These are phyloP conservation scores for Chrysodeixis includens DNA, from an alignment of 2,888 invertebrate species.

Conservation along the genomic window DNA sequence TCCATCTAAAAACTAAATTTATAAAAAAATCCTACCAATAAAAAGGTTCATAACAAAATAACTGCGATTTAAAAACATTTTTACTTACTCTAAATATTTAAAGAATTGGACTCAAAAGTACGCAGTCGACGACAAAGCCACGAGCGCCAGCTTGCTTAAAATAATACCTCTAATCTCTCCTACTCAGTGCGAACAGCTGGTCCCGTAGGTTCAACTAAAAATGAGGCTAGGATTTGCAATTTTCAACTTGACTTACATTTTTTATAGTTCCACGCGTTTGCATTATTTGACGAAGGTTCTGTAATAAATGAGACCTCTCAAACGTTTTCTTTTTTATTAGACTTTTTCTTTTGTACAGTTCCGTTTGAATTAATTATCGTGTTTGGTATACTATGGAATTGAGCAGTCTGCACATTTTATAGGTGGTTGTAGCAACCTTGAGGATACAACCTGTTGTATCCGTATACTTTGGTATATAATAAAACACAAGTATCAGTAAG, in stretches of 20 bases:
- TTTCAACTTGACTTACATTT: slow-evolving; percentile 33
- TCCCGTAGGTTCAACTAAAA: slow-evolving; percentile 51
- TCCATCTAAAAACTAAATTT: neutral
- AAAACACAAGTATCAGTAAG: no score
- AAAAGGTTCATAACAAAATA: neutral
- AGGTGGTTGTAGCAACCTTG: no score
- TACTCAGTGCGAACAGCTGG: slow-evolving; percentile 60
- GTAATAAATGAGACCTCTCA: neutral
- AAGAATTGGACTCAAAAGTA: slow-evolving; percentile 39
- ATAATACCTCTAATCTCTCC: slow-evolving; percentile 69
- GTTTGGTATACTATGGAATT: no score
- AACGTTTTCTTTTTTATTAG: neutral
- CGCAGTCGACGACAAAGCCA: slow-evolving; percentile 38
- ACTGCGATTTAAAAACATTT: slow-evolving; percentile 24
- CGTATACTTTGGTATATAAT: no score
- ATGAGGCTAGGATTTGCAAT: slow-evolving; percentile 46
- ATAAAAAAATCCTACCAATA: neutral
- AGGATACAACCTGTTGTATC: no score
- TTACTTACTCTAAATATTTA: slow-evolving; percentile 34
- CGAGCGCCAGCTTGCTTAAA: slow-evolving; percentile 55
- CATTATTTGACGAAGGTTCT: slow-evolving; percentile 12
- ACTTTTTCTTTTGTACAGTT: neutral
- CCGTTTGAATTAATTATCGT: no score
- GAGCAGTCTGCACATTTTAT: no score
- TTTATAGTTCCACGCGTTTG: slow-evolving; percentile 18